phyloP scores from a whole-genome alignment of 2,888 invertebrate species.

The Athrips mouffetella region DNA sequence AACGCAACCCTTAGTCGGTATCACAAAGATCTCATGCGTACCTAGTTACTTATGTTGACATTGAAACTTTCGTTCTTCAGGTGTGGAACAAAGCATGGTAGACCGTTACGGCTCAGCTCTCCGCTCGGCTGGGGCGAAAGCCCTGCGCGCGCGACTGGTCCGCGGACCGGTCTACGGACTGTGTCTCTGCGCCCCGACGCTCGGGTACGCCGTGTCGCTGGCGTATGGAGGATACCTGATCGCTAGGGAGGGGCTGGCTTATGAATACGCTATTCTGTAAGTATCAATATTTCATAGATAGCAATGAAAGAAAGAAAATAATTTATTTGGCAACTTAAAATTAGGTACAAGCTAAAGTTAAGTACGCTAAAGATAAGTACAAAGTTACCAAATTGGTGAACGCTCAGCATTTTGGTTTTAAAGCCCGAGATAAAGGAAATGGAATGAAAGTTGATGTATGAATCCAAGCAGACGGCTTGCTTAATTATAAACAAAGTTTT shows the following conservation, averaged over 20 bases:
- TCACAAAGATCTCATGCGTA: no score
- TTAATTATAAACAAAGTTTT: no score
- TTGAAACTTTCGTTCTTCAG: conserved; percentile 32
- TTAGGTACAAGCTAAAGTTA: no score
- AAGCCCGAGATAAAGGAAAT: no score
- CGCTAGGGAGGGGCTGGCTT: conserved; percentile 78
- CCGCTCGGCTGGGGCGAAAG: conserved; percentile 57
- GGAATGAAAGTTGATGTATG: no score
- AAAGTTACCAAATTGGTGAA: no score
- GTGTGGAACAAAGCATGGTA: conserved; percentile 74
- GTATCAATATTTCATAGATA: conserved; percentile 29
- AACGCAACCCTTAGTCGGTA: no score
- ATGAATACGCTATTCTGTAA: conserved; percentile 83
- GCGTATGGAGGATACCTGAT: conserved; percentile 85
- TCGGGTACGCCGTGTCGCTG: conserved; percentile 84
- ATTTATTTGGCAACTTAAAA: no score
- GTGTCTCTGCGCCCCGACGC: conserved; percentile 83
- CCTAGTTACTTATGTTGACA: no score
- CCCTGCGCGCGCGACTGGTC: conserved; percentile 43
- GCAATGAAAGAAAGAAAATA: neutral
- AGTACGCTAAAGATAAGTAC: no score
- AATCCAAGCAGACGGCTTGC: no score
- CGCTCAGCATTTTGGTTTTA: no score
- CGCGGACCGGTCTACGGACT: conserved; percentile 84
- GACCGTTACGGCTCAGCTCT: conserved; percentile 69